A percentile compares a stretch with the other conserved stretches of the same genome.
Evolutionary conservation across 2,888 invertebrate genomes (phyloP).

Genomic region (Sphaerophoria rueppellii): DNA sequence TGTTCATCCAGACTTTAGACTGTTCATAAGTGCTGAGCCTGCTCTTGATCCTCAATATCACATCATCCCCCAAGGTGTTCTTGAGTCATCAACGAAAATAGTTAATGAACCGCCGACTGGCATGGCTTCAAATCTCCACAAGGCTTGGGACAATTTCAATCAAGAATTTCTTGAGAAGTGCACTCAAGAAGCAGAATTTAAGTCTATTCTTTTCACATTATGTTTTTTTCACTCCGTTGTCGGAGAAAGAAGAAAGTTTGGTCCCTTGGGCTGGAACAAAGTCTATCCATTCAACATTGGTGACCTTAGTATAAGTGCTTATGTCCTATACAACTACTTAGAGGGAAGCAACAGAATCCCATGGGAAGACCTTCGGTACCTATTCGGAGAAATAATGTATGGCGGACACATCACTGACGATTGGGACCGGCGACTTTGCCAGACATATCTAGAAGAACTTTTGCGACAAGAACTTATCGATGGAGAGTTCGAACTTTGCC

Average conservation of each 20-base stretch:
- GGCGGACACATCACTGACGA: conserved; percentile 98
- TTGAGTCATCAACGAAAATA: conserved; percentile 97
- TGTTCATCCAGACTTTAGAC: conserved; percentile 85
- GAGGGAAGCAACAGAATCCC: conserved; percentile 95
- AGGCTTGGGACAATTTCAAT: conserved; percentile 95
- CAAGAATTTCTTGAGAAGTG: conserved; percentile 96
- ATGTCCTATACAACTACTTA: conserved; percentile 95
- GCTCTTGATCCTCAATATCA: conserved; percentile 87
- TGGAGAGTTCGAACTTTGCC: conserved; percentile 92
- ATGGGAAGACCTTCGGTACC: conserved; percentile 96
- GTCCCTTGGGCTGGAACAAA: conserved; percentile 96
- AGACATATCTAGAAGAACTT: conserved; percentile 92
- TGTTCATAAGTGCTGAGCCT: conserved; percentile 96
- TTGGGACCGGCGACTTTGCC: conserved; percentile 95
- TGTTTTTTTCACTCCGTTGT: conserved; percentile 98
- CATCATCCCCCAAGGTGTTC: conserved; percentile 91
- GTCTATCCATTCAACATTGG: conserved; percentile 91
- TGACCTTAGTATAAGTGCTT: conserved; percentile 95
- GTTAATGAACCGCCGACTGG: conserved; percentile 98
- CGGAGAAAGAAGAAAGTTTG: conserved; percentile 96
- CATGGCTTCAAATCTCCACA: conserved; percentile 97
- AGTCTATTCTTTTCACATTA: conserved; percentile 93
- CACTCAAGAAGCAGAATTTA: conserved; percentile 96
- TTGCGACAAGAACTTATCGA: conserved; percentile 94
- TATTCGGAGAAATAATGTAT: conserved; percentile 99